A percentile compares a stretch with the other conserved stretches of the same genome.
phyloP scores from a whole-genome alignment of 2,888 invertebrate genomes.

The Eulithis testata region DNA sequence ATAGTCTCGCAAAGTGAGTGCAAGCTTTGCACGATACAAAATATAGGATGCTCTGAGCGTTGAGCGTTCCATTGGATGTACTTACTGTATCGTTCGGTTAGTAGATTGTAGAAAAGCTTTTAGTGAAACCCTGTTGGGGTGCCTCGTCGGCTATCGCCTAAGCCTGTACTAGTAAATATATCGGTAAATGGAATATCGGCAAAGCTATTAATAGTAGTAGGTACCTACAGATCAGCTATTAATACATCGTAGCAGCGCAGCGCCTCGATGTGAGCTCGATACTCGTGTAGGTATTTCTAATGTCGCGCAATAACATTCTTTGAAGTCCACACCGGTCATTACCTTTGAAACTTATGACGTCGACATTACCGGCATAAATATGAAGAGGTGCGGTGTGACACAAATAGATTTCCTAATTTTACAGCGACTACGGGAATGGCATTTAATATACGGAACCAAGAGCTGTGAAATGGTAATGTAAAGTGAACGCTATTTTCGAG shows the following conservation, averaged over 20 bases:
- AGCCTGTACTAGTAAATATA: slow-evolving; percentile 49
- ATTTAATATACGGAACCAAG: slow-evolving; percentile 38
- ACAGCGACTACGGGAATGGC: slow-evolving; percentile 32
- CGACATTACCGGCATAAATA: slow-evolving; percentile 43
- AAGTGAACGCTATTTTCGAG: slow-evolving; percentile 45
- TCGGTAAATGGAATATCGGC: slow-evolving; percentile 51
- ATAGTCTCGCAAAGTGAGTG: slow-evolving; percentile 5
- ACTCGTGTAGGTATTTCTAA: slow-evolving; percentile 46
- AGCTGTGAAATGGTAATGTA: slow-evolving; percentile 45
- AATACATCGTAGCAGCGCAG: slow-evolving; percentile 41
- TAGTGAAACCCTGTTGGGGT: slow-evolving; percentile 53
- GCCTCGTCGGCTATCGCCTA: slow-evolving; percentile 45
- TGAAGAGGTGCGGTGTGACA: slow-evolving; percentile 29
- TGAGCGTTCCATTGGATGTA: slow-evolving; percentile 37
- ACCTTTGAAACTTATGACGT: slow-evolving; percentile 51
- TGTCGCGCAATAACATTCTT: slow-evolving; percentile 52
- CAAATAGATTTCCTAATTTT: slow-evolving; percentile 39
- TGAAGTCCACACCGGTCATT: slow-evolving; percentile 50
- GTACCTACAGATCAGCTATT: slow-evolving; percentile 42
- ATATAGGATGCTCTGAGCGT: slow-evolving; percentile 16
- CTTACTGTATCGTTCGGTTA: slow-evolving; percentile 47
- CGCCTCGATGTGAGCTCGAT: slow-evolving; percentile 30
- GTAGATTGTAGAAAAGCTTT: slow-evolving; percentile 63
- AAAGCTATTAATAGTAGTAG: slow-evolving; percentile 22
- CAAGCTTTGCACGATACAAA: slow-evolving; percentile 11